A percentile compares a stretch with the other conserved stretches of the same genome.
These are phyloP conservation scores for Drosophila nannoptera DNA, from an alignment of 1,140 invertebrate genomes.

Conservation along the genomic window DNA sequence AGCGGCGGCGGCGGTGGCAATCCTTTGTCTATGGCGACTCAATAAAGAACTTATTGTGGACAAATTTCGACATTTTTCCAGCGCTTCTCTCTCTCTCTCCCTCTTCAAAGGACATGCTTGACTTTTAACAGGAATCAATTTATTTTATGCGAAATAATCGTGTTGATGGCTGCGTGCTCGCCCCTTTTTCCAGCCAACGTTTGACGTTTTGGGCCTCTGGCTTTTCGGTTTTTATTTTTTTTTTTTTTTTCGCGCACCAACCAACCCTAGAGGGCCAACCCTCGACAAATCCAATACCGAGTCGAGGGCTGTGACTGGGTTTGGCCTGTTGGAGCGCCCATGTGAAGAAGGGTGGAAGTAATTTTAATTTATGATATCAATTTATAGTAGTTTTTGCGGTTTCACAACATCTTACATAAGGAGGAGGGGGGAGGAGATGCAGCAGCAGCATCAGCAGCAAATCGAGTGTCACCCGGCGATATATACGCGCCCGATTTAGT, in stretches of 20 bases:
- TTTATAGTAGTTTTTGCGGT: slow-evolving; percentile 74
- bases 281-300: slow-evolving; percentile 32
- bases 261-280: slow-evolving; percentile 59
- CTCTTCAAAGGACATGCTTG: slow-evolving; percentile 67
- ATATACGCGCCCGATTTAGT: background rate
- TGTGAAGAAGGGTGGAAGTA: slow-evolving; percentile 78
- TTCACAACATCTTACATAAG: slow-evolving; percentile 47
- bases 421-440: background rate
- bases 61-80: slow-evolving; percentile 75
- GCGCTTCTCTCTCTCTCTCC: slow-evolving; percentile 38
- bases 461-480: slow-evolving; percentile 18
- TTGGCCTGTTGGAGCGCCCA: slow-evolving; percentile 56
- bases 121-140: slow-evolving; percentile 79
- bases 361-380: slow-evolving; percentile 79
- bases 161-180: slow-evolving; percentile 78
- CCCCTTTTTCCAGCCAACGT: slow-evolving; percentile 62
- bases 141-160: slow-evolving; percentile 79
- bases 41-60: slow-evolving; percentile 78
- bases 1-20: slow-evolving; percentile 45
- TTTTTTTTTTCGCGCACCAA: slow-evolving; percentile 13
- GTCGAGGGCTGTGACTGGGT: slow-evolving; percentile 61
- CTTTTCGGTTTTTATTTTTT: slow-evolving; percentile 40
- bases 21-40: slow-evolving; percentile 71
- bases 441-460: background rate
- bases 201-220: slow-evolving; percentile 29